These are phyloP conservation scores for Drosophila greeni DNA, from an alignment of 2,888 invertebrate genomes.

Conservation along the genomic window DNA sequence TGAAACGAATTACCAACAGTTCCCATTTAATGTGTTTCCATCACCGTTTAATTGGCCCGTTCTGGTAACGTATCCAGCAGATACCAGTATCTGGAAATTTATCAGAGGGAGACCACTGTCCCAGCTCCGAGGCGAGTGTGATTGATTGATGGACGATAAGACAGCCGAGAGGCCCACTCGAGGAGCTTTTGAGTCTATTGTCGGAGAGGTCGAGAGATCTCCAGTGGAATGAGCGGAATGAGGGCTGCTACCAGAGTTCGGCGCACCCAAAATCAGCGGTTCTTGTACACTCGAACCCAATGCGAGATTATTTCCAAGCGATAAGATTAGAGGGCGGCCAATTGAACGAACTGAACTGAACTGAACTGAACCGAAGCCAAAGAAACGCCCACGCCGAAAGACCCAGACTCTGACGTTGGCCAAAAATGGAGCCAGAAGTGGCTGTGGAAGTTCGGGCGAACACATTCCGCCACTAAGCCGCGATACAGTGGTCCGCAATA, in stretches of 20 bases:
- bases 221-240: constrained; percentile 1
- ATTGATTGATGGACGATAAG: constrained; percentile 65
- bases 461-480: constrained; percentile 14
- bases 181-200: constrained; percentile 18
- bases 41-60: constrained; percentile 58
- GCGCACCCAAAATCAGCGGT: constrained; percentile 38
- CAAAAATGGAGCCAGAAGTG: constrained; percentile 21
- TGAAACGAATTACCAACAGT: constrained; percentile 60
- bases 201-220: background rate
- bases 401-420: constrained; percentile 14
- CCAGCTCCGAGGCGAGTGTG: constrained; percentile 49
- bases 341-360: constrained; percentile 35
- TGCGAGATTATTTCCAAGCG: constrained; percentile 58
- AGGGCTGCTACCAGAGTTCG: constrained; percentile 14
- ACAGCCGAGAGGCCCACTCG: constrained; percentile 41
- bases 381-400: constrained; percentile 58
- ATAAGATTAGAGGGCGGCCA: constrained; percentile 70
- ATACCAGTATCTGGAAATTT: background rate
- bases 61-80: constrained; percentile 10
- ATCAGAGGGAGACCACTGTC: constrained; percentile 28
- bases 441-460: constrained; percentile 16
- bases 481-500: constrained; percentile 18
- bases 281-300: constrained; percentile 20
- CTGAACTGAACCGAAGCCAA: background rate
- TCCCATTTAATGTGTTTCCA: constrained; percentile 59